Evolutionary conservation across 2,113 vertebrate species (phyloP).

Genomic region (Edolisoma coerulescens): DNA sequence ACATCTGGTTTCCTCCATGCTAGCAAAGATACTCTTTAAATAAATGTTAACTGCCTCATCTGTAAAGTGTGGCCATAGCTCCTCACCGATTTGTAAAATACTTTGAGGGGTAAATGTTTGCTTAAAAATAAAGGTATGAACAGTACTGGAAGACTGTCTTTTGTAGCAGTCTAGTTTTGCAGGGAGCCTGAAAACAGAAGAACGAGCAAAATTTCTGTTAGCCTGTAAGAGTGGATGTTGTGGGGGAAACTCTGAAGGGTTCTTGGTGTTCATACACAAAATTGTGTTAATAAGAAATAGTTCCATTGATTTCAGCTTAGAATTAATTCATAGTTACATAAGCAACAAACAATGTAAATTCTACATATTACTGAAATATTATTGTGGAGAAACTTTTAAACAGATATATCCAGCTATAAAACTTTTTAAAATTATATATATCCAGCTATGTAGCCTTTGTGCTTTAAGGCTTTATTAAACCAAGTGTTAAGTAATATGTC

Average conservation of each 20-base stretch:
- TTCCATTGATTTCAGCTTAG: neutral
- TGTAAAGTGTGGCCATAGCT: neutral
- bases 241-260: no score
- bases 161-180: neutral
- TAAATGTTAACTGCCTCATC: neutral
- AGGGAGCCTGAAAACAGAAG: neutral
- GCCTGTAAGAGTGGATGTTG: neutral
- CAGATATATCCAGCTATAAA: no score
- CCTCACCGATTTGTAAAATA: neutral
- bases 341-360: neutral
- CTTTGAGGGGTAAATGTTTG: neutral
- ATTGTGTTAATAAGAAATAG: no score
- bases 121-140: neutral
- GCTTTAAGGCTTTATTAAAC: no score
- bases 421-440: neutral
- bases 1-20: neutral
- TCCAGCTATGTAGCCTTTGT: neutral
- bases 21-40: neutral
- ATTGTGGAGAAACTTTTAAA: neutral
- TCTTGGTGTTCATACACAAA: no score
- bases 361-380: neutral
- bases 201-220: neutral
- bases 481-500: no score
- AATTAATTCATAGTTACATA: neutral
- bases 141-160: neutral